phyloP scores from a whole-genome alignment of 2,888 invertebrate genomes.

The Germaria angustata region DNA sequence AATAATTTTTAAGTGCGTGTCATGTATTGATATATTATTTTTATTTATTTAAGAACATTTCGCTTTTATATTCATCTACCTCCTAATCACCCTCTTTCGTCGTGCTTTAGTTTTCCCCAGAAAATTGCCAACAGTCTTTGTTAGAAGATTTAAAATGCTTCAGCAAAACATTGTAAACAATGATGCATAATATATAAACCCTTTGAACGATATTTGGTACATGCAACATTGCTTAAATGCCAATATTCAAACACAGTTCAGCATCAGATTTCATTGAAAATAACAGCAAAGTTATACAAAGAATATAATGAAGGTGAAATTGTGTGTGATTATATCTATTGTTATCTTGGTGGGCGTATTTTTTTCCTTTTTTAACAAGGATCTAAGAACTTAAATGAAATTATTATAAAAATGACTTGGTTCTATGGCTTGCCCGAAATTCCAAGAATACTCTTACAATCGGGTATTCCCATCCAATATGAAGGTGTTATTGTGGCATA shows the following conservation, averaged over 20 bases:
- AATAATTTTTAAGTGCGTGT: neutral
- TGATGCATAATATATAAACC: neutral
- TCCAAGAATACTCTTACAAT: too few species aligned
- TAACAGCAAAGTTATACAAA: too few species aligned
- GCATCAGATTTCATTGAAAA: neutral
- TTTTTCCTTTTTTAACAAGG: too few species aligned
- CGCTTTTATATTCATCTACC: constrained; percentile 5
- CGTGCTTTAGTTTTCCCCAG: neutral
- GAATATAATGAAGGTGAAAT: too few species aligned
- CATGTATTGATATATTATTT: neutral
- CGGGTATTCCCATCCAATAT: too few species aligned
- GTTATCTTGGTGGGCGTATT: too few species aligned
- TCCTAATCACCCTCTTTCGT: neutral
- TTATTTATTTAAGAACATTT: constrained; percentile 33
- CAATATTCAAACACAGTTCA: neutral
- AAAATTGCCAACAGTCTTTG: constrained; percentile 10
- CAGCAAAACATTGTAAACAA: constrained; percentile 2
- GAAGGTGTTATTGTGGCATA: too few species aligned
- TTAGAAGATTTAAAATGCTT: neutral
- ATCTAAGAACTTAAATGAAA: too few species aligned
- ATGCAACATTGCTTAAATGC: neutral
- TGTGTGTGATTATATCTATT: too few species aligned
- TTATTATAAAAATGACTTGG: too few species aligned
- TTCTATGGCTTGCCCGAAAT: too few species aligned
- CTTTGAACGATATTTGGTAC: neutral